Evolutionary conservation across 2,113 vertebrate genomes (phyloP).

Genomic region (Raja brachyura): DNA sequence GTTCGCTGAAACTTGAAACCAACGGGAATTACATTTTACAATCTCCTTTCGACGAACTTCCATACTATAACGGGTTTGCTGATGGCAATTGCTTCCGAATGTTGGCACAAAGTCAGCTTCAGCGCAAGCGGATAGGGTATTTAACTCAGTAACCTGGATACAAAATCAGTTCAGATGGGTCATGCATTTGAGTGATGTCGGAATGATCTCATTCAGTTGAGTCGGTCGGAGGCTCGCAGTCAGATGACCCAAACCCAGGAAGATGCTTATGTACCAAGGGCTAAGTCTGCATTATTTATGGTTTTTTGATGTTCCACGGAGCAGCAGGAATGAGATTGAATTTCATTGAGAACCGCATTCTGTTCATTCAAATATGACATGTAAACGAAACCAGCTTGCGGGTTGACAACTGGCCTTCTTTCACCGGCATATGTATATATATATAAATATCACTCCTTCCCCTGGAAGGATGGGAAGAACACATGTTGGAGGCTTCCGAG

Average conservation of each 20-base stretch:
- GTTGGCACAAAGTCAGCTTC: not conserved
- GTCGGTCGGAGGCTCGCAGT: not conserved
- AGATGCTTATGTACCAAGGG: not conserved
- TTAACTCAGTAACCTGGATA: not conserved
- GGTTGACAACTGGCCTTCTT: not conserved
- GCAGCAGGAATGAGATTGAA: not conserved
- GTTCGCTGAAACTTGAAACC: not conserved
- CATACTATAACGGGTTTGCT: not conserved
- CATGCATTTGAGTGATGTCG: not conserved
- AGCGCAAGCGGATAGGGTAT: not conserved
- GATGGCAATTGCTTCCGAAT: not conserved
- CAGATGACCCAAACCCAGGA: not conserved
- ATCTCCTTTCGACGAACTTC: not conserved
- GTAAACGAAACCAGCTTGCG: not conserved
- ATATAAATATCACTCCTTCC: not conserved
- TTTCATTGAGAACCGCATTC: not conserved
- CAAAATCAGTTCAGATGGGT: not conserved
- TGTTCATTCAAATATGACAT: not conserved
- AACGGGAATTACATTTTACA: too few relatives aligned
- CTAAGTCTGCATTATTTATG: not conserved
- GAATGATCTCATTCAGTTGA: conserved; percentile 9
- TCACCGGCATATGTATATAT: not conserved
- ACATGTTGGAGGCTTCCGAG: not conserved
- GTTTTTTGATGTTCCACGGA: not conserved
- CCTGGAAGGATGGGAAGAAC: not conserved